Evolutionary conservation across 2,888 invertebrate species (phyloP), one percentile per base, ranked within the genome.

Genomic region (Apoderus coryli): DNA sequence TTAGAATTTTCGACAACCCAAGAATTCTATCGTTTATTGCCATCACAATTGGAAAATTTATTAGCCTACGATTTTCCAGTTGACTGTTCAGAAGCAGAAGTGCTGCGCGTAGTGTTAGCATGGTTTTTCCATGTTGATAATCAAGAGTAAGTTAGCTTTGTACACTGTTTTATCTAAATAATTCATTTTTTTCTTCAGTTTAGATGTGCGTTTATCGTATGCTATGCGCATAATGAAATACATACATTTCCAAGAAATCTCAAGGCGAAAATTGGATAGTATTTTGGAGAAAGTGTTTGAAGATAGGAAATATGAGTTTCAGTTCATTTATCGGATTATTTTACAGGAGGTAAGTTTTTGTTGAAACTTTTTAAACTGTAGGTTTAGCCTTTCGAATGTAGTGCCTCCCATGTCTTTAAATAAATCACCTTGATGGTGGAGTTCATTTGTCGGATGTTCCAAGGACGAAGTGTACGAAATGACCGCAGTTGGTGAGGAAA

Each of bases 31-130:
- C 61, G 69, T 37, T 52, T 78, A 9, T 64, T 67, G 3, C 61
- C 64, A 10, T 60, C 65, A 35, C 75, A 76, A 43, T 50, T 79
- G 30, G 66, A 69, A 39, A 65, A 64, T 44, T 55, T 77, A 31
- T 55, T 78, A 6, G 62, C 63, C 10, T 69, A 67, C 47, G 74
- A 76, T 48, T 73, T 68, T 49, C 76, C 76, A 1, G 73, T 78
- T 4, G 71, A 76, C 52, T 74, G 74, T 49, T 59, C 67, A 0
- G 76, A 77, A 54, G 56, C 60, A 6, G 67, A 69, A 38, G 69
- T 69, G 1, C 54, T 75, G 16, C 53, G 62, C 27, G 65, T 69
- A 35, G 65, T 72, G n/a, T 47, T 73, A 19, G 56, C 63, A 33
- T 75, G 73, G 71, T 61, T 73, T 39, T 54, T 63, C 29, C 58